Percentiles rank a stretch among this genome's conserved stretches.
Evolutionary conservation across 2,113 vertebrate species (phyloP).

Genomic region (Myotis davidii): DNA sequence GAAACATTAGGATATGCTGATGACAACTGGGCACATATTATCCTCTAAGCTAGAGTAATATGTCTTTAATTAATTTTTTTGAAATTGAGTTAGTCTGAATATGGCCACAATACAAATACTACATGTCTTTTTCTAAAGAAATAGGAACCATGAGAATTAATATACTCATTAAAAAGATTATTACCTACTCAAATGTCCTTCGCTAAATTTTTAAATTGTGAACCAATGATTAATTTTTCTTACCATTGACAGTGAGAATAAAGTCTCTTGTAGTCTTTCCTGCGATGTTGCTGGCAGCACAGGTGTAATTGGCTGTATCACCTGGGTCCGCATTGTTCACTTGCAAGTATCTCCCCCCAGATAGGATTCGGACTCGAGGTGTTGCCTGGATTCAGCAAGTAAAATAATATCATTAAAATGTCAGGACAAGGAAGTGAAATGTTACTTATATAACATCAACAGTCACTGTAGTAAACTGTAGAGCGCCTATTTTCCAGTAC

Average conservation of each 20-base stretch:
- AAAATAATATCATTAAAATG: background rate
- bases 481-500: background rate
- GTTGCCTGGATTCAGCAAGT: slow-evolving; percentile 86
- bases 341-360: slow-evolving; percentile 93
- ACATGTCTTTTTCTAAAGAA: background rate
- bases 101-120: background rate
- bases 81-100: slow-evolving; percentile 17
- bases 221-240: background rate
- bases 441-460: background rate
- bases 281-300: slow-evolving; percentile 94
- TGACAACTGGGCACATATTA: background rate
- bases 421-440: background rate
- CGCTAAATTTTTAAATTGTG: background rate
- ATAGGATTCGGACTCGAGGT: slow-evolving; percentile 92
- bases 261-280: slow-evolving; percentile 93
- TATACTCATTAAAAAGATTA: background rate
- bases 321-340: slow-evolving; percentile 93
- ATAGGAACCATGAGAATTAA: background rate
- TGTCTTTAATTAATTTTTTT: background rate
- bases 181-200: background rate
- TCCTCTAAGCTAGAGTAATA: background rate
- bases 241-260: slow-evolving; percentile 93
- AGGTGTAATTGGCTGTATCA: slow-evolving; percentile 92
- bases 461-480: background rate
- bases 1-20: background rate